Base-by-base conservation (phyloP, 2,797 vertebrate genomes). In the Rhodeus uyekii region DNA sequence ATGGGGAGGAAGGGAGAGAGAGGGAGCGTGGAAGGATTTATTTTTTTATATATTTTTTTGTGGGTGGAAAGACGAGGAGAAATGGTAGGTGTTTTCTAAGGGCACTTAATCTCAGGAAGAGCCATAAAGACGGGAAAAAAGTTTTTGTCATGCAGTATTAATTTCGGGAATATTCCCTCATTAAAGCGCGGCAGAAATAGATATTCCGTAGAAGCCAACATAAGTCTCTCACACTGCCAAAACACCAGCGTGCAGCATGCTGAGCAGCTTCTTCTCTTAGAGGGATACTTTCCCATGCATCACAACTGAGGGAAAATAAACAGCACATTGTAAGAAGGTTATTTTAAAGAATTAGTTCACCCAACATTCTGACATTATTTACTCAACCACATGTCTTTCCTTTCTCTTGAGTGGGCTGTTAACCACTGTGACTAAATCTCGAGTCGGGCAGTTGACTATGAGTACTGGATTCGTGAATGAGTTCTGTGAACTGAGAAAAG, bases 131-230 rank as follows among this genome's bases (percentile, higher is more conserved):
- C 36, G 39, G 3, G 4, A 46, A 80, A 55, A 75, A 58, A 27
- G 32, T 38, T 73, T 73, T 81, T 64, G 69, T 81, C 68, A 50
- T 64, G 18, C 22, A 39, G 69, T 81, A 74, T 81, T 65, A 63
- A 73, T 48, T 50, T 65, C 8, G 5, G 71, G 69, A 81, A 81
- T 39, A 63, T 81, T 81, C 71, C 60, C 71, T 81, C 79, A 74
- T 81, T 74, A 81, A 81, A 39, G 58, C 42, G 14, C 55, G 22
- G 79, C 32, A 53, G 58, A 73, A 63, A 63, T 16, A 78, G 38
- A 80, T 46, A 50, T 74, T 72, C 69, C 39, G 7, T 36, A 55
- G 50, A 72, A 22, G 50, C 18, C 24, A 42, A 44, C 34, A 39
- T 42, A 32, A 69, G 68, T 38, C 55, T 36, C 8, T 61, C 38